Percentiles rank a stretch among this genome's conserved stretches.
Evolutionary conservation across 1,140 invertebrate species (phyloP).

Genomic region (Temnothorax nylanderi): DNA sequence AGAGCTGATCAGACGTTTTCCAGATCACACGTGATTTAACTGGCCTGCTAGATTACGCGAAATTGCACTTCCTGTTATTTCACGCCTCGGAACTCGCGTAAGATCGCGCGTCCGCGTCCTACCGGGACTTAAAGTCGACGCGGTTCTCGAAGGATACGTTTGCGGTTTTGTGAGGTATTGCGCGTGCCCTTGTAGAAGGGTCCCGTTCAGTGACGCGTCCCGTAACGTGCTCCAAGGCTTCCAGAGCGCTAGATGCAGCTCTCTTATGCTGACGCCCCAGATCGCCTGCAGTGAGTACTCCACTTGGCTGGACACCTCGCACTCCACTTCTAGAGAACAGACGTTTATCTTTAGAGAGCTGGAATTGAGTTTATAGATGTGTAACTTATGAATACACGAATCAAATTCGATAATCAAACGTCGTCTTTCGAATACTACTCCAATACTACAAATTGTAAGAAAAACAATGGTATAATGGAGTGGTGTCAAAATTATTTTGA

Average conservation of each 20-base stretch:
- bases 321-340: conserved; percentile 89
- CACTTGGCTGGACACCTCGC: conserved; percentile 90
- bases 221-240: conserved; percentile 89
- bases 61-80: background rate
- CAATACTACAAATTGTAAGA: background rate
- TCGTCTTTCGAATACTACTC: too few relatives aligned
- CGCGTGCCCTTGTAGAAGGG: conserved; percentile 87
- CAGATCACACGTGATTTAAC: background rate
- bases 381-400: background rate
- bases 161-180: conserved; percentile 84
- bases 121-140: background rate
- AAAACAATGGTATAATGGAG: too few relatives aligned
- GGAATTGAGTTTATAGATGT: background rate
- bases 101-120: background rate
- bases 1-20: background rate
- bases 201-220: conserved; percentile 86
- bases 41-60: background rate
- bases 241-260: conserved; percentile 91
- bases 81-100: background rate
- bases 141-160: conserved; percentile 83
- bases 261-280: conserved; percentile 91
- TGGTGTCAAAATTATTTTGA: too few relatives aligned
- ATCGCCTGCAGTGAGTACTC: conserved; percentile 90
- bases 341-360: conserved; percentile 13
- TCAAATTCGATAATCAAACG: too few relatives aligned